Evolutionary conservation across 1,140 invertebrate genomes (phyloP), one percentile per base, ranked within the genome.

Genomic region (Drosophila nigromelanica): DNA sequence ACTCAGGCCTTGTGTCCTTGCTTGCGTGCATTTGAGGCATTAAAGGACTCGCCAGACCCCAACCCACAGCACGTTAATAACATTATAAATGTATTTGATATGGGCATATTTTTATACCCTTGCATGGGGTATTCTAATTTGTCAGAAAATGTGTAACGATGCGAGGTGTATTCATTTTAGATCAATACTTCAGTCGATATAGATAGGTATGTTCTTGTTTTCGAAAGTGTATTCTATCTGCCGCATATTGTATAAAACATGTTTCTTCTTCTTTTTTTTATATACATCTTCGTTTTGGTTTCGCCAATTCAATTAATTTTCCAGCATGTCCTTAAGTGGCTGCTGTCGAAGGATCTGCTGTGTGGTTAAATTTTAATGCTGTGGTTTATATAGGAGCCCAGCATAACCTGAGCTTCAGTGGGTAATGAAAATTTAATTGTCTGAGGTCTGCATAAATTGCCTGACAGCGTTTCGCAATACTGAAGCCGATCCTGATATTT

Each of bases 371-470:
- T 73, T 87, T 87, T 87, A 87, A 86, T 89, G 73, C 61, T 78
- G 82, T 47, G 70, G 82, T 83, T 75, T 70, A 64, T 76, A 59
- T 73, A 55, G 45, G 33, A 7, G 33, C 1, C 5, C 0, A 40
- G 15, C 27, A 76, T 61, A 74, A 35, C 55, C 60, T 35, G 47
- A 52, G 63, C 37, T 68, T 48, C 76, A 75, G 62, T 27, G 48
- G 67, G 12, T 61, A 82, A 87, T 89, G 63, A 86, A 82, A 87
- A 70, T 82, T 86, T 86, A 86, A 89, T 87, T 86, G 79, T 62
- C 63, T 70, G 63, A 52, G 82, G 76, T 80, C 58, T 43, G 12
- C 63, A 56, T 24, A 78, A 80, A 74, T 85, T 85, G 76, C 55
- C 76, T 64, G 63, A 48, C 52, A 40, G 43, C 33, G 24, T 58